phyloP scores from a whole-genome alignment of 1,140 invertebrate genomes.

The Cherax destructor region DNA sequence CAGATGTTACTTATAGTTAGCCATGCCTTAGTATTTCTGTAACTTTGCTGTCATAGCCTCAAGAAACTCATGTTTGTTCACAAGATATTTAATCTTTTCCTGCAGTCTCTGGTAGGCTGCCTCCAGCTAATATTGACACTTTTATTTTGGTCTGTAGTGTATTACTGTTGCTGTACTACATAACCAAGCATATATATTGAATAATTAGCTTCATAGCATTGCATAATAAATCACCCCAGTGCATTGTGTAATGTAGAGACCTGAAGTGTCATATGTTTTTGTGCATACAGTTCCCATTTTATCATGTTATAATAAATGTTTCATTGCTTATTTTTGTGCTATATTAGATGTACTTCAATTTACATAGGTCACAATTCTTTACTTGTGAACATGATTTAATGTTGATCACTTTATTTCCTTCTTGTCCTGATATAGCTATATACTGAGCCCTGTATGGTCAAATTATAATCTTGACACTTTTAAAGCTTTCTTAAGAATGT shows the following conservation, averaged over 20 bases:
- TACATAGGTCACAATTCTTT: conserved; percentile 21
- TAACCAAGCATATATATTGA: conserved; percentile 11
- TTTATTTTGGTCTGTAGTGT: conserved; percentile 34
- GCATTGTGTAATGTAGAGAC: conserved; percentile 35
- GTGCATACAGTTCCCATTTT: conserved; percentile 35
- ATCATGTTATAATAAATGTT: conserved; percentile 26
- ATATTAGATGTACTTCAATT: conserved; percentile 28
- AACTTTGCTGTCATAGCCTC: conserved; percentile 38
- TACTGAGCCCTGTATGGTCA: not conserved
- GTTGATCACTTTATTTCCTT: conserved; percentile 11
- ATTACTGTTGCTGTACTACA: conserved; percentile 23
- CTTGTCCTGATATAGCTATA: not conserved
- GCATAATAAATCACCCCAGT: conserved; percentile 33
- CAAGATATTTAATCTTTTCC: conserved; percentile 20
- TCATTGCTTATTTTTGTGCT: conserved; percentile 49
- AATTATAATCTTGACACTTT: not conserved
- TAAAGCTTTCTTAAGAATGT: too few species aligned
- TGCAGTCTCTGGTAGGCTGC: conserved; percentile 14
- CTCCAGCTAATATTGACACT: conserved; percentile 19
- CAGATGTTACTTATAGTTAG: conserved; percentile 29
- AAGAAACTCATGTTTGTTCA: conserved; percentile 28
- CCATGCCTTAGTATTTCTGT: conserved; percentile 33
- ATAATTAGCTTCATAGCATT: conserved; percentile 42
- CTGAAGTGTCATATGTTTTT: conserved; percentile 15
- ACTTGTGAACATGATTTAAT: conserved; percentile 32